Percentiles rank a stretch among this genome's conserved stretches.
Evolutionary conservation across 2,113 vertebrate genomes (phyloP).

Genomic region (Cichladusa arquata): DNA sequence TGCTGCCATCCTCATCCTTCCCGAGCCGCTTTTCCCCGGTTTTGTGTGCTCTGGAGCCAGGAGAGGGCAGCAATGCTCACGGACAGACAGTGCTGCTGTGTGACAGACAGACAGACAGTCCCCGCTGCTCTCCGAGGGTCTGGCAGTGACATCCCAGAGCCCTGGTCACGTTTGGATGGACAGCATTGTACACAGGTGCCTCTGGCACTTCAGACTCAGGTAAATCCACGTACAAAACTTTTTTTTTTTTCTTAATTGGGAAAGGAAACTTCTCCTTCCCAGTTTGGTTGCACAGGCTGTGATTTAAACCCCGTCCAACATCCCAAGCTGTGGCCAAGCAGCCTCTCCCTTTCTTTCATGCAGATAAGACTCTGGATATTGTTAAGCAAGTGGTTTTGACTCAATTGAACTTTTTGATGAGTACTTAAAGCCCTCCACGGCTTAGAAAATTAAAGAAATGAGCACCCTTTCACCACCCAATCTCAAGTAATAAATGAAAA

Average conservation of each 20-base stretch:
- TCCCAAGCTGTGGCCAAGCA: not conserved
- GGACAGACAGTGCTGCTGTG: rapidly evolving
- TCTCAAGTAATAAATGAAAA: not conserved
- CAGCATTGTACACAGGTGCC: not conserved
- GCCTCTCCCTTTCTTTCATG: not conserved
- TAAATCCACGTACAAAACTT: not conserved
- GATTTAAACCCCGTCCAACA: rapidly evolving
- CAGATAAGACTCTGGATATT: not conserved
- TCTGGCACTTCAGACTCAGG: not conserved
- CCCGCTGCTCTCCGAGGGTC: rapidly evolving
- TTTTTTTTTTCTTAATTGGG: not conserved
- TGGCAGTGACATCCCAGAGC: not conserved
- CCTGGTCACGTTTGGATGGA: rapidly evolving
- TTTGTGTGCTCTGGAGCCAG: not conserved
- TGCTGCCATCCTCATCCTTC: not conserved
- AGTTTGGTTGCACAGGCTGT: not conserved
- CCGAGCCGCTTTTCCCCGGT: not conserved
- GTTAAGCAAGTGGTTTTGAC: not conserved
- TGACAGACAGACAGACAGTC: too few relatives aligned
- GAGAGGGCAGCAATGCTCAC: constrained; percentile 51
- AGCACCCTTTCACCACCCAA: rapidly evolving
- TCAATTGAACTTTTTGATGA: not conserved
- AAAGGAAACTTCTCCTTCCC: not conserved
- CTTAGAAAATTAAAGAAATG: not conserved
- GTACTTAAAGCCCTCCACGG: rapidly evolving